These are phyloP conservation scores for Antechinus flavipes DNA, from an alignment of 2,113 vertebrate species.

Conservation along the genomic window DNA sequence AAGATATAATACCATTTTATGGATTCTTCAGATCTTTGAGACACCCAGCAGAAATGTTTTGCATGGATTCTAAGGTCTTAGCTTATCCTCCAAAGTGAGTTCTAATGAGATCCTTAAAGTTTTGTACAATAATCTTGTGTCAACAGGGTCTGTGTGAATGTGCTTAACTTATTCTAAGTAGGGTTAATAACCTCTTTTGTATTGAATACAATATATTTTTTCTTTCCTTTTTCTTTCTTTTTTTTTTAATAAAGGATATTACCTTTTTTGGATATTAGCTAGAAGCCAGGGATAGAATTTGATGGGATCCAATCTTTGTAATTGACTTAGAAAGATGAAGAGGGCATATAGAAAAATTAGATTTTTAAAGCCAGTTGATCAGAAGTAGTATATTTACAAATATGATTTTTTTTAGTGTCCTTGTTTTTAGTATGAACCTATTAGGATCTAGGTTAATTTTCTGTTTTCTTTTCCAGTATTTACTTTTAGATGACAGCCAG, in stretches of 20 bases:
- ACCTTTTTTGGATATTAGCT: not conserved
- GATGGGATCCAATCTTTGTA: not conserved
- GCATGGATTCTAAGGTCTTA: not conserved
- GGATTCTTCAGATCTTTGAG: constrained; percentile 1
- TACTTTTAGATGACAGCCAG: not conserved
- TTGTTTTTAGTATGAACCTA: not conserved
- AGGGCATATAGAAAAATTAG: constrained; percentile 18
- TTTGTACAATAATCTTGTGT: constrained; percentile 31
- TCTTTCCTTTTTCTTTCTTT: not conserved
- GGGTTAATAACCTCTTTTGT: not conserved
- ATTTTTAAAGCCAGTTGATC: not conserved
- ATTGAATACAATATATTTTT: not conserved
- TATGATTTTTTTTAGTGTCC: not conserved
- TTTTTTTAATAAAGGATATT: not conserved
- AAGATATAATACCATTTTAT: not conserved
- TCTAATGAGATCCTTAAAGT: not conserved
- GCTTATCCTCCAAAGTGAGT: constrained; percentile 11
- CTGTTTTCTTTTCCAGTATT: not conserved
- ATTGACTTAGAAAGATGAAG: constrained; percentile 13
- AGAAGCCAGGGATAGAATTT: not conserved
- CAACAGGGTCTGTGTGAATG: not conserved
- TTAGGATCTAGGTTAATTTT: not conserved
- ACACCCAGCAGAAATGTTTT: not conserved
- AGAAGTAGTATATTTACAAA: not conserved
- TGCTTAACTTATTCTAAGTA: not conserved